Base-by-base conservation (phyloP, 2,113 vertebrate genomes). In the Recurvirostra avosetta region DNA sequence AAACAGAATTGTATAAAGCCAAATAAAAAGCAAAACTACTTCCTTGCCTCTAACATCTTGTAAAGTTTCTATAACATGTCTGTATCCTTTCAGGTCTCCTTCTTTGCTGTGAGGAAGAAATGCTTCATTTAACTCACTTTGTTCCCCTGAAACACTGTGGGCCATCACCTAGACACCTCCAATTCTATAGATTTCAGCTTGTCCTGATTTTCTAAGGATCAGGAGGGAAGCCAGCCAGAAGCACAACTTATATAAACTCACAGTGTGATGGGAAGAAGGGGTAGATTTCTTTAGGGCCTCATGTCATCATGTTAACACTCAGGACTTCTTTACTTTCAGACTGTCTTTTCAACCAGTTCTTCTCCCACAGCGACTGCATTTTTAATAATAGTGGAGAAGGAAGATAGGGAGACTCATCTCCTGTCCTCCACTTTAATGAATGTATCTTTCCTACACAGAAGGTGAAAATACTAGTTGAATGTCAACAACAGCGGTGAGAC, bases 21-120 rank as follows among this genome's bases (percentile, higher is more conserved):
- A 89, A 94, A 92, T 74, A 84, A 90, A 86, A 92, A 86, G 5
- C 23, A 68, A 90, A 94, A 41, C 68, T 66, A 71, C 87, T 94
- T 94, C 70, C 67, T 88, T 73, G 38, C 26, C 32, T 50, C 59
- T 93, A 92, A 82, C 29, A 70, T 71, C 50, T 80, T 86, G 50
- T n/a, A 20, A 88, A 63, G 63, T 90, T 93, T 59, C 67, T 87
- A 87, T 75, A 76, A 68, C 58, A 90, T 2, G 2, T 74, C 29
- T 79, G 34, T 83, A 12, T 67, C 65, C 63, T 93, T 93, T 76
- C 55, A 90, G 56, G 45, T 74, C 32, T 67, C 25, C 12, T 77
- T 67, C 49, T 58, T 76, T 62, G 17, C 32, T 17, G 15, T 9
- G 15, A 88, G 84, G 45, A 73, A 86, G 30, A 87, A 93, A 65